Evolutionary conservation across 35 echinoderm and acorn worm species (phyloP).

Genomic region (Apostichopus californicus): DNA sequence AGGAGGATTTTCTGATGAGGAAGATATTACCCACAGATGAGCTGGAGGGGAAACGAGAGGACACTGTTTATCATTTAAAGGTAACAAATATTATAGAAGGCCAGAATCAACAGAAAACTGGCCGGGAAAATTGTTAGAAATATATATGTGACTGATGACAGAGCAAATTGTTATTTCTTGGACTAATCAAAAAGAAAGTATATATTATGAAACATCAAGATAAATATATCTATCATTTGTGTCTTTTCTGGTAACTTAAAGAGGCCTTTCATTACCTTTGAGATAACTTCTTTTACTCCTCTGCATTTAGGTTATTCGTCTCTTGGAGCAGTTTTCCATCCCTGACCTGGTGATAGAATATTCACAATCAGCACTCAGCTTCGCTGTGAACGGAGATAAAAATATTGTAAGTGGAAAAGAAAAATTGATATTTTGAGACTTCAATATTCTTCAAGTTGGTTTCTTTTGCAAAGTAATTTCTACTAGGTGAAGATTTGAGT

Average conservation of each 20-base stretch:
- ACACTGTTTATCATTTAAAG: constrained; percentile 92
- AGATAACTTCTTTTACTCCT: not conserved
- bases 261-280: no score
- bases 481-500: no score
- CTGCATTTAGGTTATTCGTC: constrained; percentile 64
- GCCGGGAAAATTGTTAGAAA: no score
- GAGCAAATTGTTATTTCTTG: no score
- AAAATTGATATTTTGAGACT: no score
- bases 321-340: constrained; percentile 90
- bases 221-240: no score
- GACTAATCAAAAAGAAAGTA: not conserved
- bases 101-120: not conserved
- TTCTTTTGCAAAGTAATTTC: no score
- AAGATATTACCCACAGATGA: constrained; percentile 86
- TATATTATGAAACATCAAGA: not conserved
- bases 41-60: constrained; percentile 71
- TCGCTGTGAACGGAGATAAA: constrained; percentile 78
- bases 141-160: no score
- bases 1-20: constrained; percentile 82
- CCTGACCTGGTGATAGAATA: constrained; percentile 84
- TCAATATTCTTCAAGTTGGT: no score
- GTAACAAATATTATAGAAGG: constrained; percentile 4
- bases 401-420: constrained; percentile 75
- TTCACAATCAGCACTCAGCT: constrained; percentile 87
- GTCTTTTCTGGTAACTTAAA: no score